Percentiles rank a stretch among this genome's conserved stretches.
These are phyloP conservation scores for Callinectes sapidus DNA, from an alignment of 2,888 invertebrate species.

Conservation along the genomic window DNA sequence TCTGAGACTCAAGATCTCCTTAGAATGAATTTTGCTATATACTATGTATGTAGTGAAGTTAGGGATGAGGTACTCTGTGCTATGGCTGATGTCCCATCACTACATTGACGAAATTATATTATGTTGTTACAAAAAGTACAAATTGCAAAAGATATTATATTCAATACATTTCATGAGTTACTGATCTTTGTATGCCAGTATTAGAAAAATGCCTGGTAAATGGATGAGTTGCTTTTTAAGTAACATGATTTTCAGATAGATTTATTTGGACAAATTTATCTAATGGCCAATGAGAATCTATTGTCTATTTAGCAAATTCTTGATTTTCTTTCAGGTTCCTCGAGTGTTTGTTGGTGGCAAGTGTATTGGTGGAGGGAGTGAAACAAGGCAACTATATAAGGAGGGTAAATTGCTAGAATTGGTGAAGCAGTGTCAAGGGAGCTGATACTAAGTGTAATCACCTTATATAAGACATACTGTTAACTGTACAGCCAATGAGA, in stretches of 20 bases:
- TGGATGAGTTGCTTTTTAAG: no score
- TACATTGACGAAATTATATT: no score
- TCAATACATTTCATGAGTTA: no score
- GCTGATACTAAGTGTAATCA: neutral
- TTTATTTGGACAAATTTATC: neutral
- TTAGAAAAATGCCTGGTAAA: no score
- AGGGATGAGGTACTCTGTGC: no score
- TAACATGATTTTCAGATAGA: neutral
- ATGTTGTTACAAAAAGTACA: no score
- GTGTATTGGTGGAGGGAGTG: constrained; percentile 94
- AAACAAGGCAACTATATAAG: constrained; percentile 86
- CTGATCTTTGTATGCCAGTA: no score
- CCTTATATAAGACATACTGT: neutral
- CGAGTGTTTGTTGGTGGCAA: constrained; percentile 94
- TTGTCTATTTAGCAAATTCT: neutral
- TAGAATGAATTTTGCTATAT: no score
- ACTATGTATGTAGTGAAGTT: no score
- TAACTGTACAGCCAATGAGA: neutral
- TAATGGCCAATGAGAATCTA: neutral
- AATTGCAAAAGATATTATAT: no score
- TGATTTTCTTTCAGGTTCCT: constrained; percentile 84
- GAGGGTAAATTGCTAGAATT: constrained; percentile 81
- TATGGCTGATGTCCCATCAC: no score
- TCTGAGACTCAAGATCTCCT: no score
- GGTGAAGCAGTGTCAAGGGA: constrained; percentile 69